These are phyloP conservation scores for Patiria pectinifera DNA, from an alignment of 53 echinoderm and acorn worm genomes.

Conservation along the genomic window DNA sequence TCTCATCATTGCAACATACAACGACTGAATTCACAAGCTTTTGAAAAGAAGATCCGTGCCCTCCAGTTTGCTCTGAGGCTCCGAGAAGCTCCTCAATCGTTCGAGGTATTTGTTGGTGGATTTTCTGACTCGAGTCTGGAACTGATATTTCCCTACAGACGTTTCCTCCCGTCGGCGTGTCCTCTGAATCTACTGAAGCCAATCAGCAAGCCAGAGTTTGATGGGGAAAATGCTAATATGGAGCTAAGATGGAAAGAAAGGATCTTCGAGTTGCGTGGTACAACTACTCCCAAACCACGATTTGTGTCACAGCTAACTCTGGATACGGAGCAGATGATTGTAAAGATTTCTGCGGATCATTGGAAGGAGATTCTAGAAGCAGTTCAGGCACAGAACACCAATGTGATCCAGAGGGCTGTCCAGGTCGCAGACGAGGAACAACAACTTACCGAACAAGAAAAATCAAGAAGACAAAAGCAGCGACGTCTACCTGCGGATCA, in stretches of 20 bases:
- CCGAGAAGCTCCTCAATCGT: slow-evolving; percentile 58
- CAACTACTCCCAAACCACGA: not conserved
- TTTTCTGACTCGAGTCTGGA: slow-evolving; percentile 65
- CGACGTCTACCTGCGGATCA: not conserved
- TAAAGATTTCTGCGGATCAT: slow-evolving; percentile 20
- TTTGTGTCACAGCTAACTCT: not conserved
- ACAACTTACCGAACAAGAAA: not conserved
- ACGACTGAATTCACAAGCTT: slow-evolving; percentile 40
- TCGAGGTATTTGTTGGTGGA: slow-evolving; percentile 63
- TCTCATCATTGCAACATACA: slow-evolving; percentile 72
- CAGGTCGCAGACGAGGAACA: not conserved
- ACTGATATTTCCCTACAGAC: slow-evolving; percentile 70
- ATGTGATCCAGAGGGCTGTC: not conserved
- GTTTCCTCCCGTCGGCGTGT: not conserved
- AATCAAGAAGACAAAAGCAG: not conserved
- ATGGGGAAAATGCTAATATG: slow-evolving; percentile 32
- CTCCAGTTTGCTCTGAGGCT: slow-evolving; percentile 69
- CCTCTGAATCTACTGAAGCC: slow-evolving; percentile 47
- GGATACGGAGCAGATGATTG: slow-evolving; percentile 36
- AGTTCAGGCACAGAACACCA: not conserved
- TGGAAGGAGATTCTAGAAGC: slow-evolving; percentile 53
- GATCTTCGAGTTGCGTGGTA: slow-evolving; percentile 46
- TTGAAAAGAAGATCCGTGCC: slow-evolving; percentile 67
- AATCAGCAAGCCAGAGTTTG: slow-evolving; percentile 6
- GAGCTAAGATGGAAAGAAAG: slow-evolving; percentile 60